Evolutionary conservation across 2,113 vertebrate genomes (phyloP).

Genomic region (Micronycteris hirsuta): DNA sequence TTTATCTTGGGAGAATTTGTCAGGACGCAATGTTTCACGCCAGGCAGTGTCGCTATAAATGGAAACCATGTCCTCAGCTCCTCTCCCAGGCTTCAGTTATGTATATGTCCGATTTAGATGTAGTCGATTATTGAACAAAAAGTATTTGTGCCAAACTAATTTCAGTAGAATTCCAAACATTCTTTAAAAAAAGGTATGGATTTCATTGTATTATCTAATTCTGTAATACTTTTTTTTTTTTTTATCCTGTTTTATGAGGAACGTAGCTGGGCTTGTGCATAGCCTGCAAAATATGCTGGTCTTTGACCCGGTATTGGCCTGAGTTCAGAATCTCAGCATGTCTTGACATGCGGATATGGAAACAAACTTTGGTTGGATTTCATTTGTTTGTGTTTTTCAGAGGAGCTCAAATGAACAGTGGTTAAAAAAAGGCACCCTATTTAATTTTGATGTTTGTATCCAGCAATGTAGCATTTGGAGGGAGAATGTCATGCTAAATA

Average conservation of each 20-base stretch:
- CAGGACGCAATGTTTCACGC: background rate
- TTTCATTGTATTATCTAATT: constrained; percentile 77
- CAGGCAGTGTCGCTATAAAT: background rate
- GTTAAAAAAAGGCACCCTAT: constrained; percentile 3
- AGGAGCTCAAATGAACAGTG: constrained; percentile 12
- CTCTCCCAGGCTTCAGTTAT: background rate
- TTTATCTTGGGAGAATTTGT: constrained; percentile 29
- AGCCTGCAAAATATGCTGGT: constrained; percentile 72
- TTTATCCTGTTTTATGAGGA: constrained; percentile 73
- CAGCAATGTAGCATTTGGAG: background rate
- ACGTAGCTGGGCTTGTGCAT: constrained; percentile 56
- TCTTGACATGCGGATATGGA: constrained; percentile 65
- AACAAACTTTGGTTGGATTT: constrained; percentile 72
- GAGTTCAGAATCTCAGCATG: constrained; percentile 65
- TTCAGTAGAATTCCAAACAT: constrained; percentile 56
- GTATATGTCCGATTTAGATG: background rate
- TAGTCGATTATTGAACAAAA: background rate
- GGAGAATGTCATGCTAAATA: background rate
- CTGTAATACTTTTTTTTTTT: constrained; percentile 66
- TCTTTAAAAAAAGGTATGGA: constrained; percentile 44
- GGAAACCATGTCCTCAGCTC: background rate
- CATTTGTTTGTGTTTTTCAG: constrained; percentile 57
- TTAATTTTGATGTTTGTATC: constrained; percentile 18
- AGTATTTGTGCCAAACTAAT: background rate
- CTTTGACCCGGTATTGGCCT: constrained; percentile 71